Percentiles rank a stretch among this genome's conserved stretches.
phyloP scores from a whole-genome alignment of 2,888 invertebrate genomes.

The Dexiosoma caninum region DNA sequence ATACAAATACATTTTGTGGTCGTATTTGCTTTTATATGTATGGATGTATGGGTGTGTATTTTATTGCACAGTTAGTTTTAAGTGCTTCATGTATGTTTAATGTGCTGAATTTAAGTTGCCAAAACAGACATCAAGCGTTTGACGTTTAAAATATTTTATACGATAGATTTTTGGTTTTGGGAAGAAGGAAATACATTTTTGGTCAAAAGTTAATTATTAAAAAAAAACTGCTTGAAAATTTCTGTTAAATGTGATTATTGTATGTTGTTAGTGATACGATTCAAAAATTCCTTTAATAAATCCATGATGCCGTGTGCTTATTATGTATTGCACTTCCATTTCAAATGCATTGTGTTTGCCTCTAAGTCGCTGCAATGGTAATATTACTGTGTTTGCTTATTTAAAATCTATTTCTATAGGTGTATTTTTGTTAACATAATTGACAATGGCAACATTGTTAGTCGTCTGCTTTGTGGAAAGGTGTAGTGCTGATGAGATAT shows the following conservation, averaged over 20 bases:
- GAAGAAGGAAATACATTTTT: background rate
- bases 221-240: background rate
- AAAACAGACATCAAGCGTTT: slow-evolving; percentile 12
- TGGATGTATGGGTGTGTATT: background rate
- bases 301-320: too few relatives aligned
- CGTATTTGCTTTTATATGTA: background rate
- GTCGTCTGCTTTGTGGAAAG: too few relatives aligned
- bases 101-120: slow-evolving; percentile 34
- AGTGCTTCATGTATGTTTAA: slow-evolving; percentile 52
- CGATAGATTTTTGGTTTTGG: background rate
- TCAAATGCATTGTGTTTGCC: too few relatives aligned
- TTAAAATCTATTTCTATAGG: too few relatives aligned
- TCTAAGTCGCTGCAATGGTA: too few relatives aligned
- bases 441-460: too few relatives aligned
- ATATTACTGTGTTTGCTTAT: too few relatives aligned
- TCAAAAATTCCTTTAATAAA: too few relatives aligned
- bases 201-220: background rate
- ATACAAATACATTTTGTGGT: slow-evolving; percentile 7
- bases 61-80: slow-evolving; percentile 28
- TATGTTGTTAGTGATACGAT: too few relatives aligned
- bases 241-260: background rate
- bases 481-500: too few relatives aligned
- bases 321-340: too few relatives aligned
- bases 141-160: background rate
- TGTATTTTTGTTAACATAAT: too few relatives aligned